Evolutionary conservation across 2,888 invertebrate species (phyloP).

Genomic region (Oscheius sp.): DNA sequence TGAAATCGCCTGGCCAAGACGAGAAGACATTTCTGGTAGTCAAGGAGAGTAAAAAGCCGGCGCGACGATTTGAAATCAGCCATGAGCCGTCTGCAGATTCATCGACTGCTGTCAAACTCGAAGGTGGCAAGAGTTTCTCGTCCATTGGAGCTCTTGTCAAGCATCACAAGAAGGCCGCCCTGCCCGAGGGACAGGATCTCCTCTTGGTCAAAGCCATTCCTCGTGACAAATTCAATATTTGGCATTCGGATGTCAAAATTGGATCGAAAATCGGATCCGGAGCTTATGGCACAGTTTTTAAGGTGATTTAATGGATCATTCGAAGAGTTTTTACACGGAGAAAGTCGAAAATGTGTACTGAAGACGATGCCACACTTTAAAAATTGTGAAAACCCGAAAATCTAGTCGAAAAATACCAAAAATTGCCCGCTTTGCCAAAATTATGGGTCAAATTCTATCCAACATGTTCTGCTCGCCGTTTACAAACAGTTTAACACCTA

Average conservation of each 20-base stretch:
- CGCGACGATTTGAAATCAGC: not conserved
- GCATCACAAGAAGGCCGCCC: slow-evolving; percentile 42
- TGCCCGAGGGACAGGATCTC: slow-evolving; percentile 42
- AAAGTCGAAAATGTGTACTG: too few species aligned
- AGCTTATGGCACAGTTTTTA: slow-evolving; percentile 96
- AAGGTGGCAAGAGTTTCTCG: slow-evolving; percentile 43
- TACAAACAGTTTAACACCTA: too few species aligned
- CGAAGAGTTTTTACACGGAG: too few species aligned
- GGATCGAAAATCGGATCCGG: slow-evolving; percentile 97
- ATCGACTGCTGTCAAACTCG: slow-evolving; percentile 2
- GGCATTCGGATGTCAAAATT: slow-evolving; percentile 79
- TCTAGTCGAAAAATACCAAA: too few species aligned
- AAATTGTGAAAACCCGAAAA: too few species aligned
- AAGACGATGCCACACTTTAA: too few species aligned
- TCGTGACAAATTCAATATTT: not conserved
- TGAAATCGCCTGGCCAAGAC: slow-evolving; percentile 1
- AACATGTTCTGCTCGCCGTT: too few species aligned
- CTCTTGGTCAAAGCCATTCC: slow-evolving; percentile 53
- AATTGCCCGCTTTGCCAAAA: too few species aligned
- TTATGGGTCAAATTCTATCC: too few species aligned
- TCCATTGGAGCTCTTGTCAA: slow-evolving; percentile 51
- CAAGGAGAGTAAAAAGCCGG: not conserved
- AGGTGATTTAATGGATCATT: too few species aligned
- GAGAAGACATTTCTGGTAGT: slow-evolving; percentile 2
- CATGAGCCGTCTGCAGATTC: too few species aligned